Conservation (phyloP, 2,888 invertebrate species). For the Gymnosoma rotundatum region DNA sequence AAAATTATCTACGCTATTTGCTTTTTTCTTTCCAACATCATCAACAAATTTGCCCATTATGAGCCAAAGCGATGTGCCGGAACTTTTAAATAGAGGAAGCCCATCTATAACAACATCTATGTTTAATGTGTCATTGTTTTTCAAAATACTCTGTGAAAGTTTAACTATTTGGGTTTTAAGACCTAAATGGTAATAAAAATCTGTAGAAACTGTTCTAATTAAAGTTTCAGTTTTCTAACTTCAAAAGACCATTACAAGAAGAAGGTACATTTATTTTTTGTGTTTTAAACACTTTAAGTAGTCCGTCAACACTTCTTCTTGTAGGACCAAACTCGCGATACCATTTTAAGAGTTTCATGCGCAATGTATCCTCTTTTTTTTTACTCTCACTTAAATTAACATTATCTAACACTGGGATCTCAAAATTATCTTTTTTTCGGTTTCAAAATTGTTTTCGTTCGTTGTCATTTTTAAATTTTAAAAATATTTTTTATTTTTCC, state of each 20-base stretch:
- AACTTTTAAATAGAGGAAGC: neutral
- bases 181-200: neutral
- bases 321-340: neutral
- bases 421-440: no score
- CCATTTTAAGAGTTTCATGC: neutral
- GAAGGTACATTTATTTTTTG: slow-evolving; percentile 3
- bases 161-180: neutral
- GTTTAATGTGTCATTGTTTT: neutral
- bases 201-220: neutral
- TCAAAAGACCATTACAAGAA: neutral
- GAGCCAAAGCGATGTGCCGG: neutral
- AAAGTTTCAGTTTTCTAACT: neutral
- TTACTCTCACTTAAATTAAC: neutral
- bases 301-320: neutral
- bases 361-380: neutral
- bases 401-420: no score
- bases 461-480: no score
- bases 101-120: neutral
- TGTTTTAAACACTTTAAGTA: neutral
- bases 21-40: slow-evolving; percentile 16
- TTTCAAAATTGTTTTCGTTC: no score
- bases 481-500: no score
- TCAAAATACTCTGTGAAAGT: neutral
- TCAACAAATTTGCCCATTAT: slow-evolving; percentile 7
- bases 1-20: neutral